A percentile compares a stretch with the other conserved stretches of the same genome.
Evolutionary conservation across 2,888 invertebrate genomes (phyloP).

Genomic region (Halictus quadricinctus): DNA sequence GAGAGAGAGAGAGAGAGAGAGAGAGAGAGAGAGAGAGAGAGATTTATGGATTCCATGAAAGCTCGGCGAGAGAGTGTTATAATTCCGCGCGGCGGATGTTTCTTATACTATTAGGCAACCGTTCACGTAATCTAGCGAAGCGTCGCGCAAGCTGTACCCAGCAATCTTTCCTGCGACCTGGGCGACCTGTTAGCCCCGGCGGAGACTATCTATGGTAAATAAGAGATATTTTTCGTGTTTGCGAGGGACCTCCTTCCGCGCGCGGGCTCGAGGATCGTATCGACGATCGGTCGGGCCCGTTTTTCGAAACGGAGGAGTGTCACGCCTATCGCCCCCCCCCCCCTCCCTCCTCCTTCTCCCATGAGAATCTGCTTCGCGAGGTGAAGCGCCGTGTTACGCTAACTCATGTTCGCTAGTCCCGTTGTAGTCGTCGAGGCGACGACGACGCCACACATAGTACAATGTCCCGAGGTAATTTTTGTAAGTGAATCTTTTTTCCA

Average conservation of each 20-base stretch:
- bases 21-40: background rate
- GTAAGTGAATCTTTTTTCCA: conserved; percentile 53
- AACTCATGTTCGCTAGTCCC: conserved; percentile 58
- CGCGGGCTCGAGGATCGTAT: background rate
- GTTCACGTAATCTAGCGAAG: conserved; percentile 39
- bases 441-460: conserved; percentile 52
- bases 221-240: conserved; percentile 66
- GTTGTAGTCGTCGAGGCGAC: conserved; percentile 31
- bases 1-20: background rate
- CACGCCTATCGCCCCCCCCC: background rate
- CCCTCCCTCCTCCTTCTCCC: background rate
- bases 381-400: conserved; percentile 28
- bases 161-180: conserved; percentile 42
- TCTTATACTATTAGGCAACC: conserved; percentile 42
- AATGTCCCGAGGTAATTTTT: conserved; percentile 54
- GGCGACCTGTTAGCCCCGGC: conserved; percentile 22
- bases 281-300: background rate
- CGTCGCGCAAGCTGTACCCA: conserved; percentile 46
- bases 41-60: conserved; percentile 28
- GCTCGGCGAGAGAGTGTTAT: conserved; percentile 21
- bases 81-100: conserved; percentile 3
- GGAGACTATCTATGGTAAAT: conserved; percentile 47
- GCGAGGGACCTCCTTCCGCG: background rate
- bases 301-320: background rate
- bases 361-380: conserved; percentile 17